Conservation (phyloP, 1,140 invertebrate species). For the Saccostrea cuccullata region DNA sequence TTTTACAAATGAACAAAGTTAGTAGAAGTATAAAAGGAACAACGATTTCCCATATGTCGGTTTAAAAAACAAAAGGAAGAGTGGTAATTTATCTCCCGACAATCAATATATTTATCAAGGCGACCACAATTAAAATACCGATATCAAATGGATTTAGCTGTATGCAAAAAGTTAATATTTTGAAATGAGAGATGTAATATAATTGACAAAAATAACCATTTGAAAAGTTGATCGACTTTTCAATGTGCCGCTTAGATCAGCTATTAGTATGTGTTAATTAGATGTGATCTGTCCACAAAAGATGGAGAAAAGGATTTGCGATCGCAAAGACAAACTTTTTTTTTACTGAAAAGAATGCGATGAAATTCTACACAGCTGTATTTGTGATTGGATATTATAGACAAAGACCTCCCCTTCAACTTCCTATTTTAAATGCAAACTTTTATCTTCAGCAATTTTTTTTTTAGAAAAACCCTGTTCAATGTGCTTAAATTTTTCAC, state of each 20-base stretch:
- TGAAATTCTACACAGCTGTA: background rate
- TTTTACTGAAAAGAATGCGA: background rate
- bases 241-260: background rate
- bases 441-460: no score
- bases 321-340: background rate
- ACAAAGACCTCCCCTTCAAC: background rate
- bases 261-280: slow-evolving; percentile 6
- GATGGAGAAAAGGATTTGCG: background rate
- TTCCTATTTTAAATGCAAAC: no score
- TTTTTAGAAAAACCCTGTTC: no score
- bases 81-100: background rate
- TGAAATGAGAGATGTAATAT: slow-evolving; percentile 19
- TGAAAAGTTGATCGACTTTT: background rate
- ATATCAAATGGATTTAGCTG: background rate
- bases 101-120: background rate
- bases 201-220: background rate
- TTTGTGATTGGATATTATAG: background rate
- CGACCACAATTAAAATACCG: background rate
- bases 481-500: no score
- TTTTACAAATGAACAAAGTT: slow-evolving; percentile 18
- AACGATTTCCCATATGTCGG: slow-evolving; percentile 13
- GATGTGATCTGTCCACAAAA: background rate
- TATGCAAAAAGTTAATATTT: background rate
- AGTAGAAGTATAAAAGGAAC: background rate
- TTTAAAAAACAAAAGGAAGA: background rate